Evolutionary conservation across 2,888 invertebrate genomes (phyloP), one percentile per base, ranked within the genome.

Genomic region (Autographa gamma): DNA sequence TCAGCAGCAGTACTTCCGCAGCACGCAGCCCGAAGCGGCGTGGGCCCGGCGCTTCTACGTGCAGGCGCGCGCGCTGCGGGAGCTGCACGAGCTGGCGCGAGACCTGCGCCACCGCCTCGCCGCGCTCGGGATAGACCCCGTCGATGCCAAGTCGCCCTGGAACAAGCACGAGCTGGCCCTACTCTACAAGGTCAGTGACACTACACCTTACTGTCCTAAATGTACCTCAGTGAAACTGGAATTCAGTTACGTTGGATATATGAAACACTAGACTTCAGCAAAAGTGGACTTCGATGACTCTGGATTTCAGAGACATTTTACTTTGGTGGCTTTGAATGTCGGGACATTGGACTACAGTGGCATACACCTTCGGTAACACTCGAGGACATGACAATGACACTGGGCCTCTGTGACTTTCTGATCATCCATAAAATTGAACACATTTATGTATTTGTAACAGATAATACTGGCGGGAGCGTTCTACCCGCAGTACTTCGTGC

Each of bases 401-500:
- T 48, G 48, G 19, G 4, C 6, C 25, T 60, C 6, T 52, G 13
- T 48, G 19, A n/a, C n/a, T n/a, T n/a, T n/a, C n/a, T n/a, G n/a
- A n/a, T n/a, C 25, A 25, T 25, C 25, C 25, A 25, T 25, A 25
- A 25, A 25, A 25, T 25, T 3, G 56, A 41, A 14, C 54, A 56
- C 5, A 2, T 19, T 18, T 0, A 61, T 58, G 19, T 32, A 58
- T 25, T 63, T 69, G 38, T 72, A 72, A 0, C 89, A 98, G 97
- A 90, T 98, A 54, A 96, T 97, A n/a, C 93, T 98, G 48, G 97
- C 97, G 71, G 98, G 98, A 2, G 99, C 99, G 1, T 99, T 99
- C 92, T 99, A 99, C 93, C 99, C 99, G 0, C 97, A 99, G 91
- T 99, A 98, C 91, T 99, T 98, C 92, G 91, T 97, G 25, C 93